A percentile compares a stretch with the other conserved stretches of the same genome.
Evolutionary conservation across 2,888 invertebrate species (phyloP).

Genomic region (Criorhina ranunculi): DNA sequence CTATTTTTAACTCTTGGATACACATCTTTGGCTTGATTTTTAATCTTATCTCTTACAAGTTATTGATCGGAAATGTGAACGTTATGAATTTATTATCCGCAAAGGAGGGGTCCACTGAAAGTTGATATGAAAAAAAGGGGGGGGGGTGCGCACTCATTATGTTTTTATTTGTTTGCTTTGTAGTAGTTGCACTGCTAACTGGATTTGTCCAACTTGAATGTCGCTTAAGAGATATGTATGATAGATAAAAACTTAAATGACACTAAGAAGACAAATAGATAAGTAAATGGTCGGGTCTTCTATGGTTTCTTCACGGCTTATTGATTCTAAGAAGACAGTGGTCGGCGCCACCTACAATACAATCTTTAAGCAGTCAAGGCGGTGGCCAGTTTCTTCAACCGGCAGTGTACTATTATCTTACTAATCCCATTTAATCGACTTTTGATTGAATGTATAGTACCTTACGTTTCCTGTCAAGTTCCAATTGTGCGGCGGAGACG

Average conservation of each 20-base stretch:
- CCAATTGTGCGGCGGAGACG: constrained; percentile 7
- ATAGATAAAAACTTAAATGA: constrained; percentile 62
- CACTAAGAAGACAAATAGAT: constrained; percentile 35
- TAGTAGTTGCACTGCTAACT: constrained; percentile 40
- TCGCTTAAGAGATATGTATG: constrained; percentile 57
- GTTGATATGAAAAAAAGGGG: constrained; percentile 9
- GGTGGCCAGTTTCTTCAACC: constrained; percentile 42
- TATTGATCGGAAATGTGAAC: constrained; percentile 63
- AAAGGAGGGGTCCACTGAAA: background rate
- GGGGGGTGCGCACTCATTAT: constrained; percentile 5
- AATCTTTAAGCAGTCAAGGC: background rate
- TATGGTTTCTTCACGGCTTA: constrained; percentile 60
- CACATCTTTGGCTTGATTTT: constrained; percentile 59
- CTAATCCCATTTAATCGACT: constrained; percentile 68
- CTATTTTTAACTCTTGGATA: constrained; percentile 31
- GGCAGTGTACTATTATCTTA: constrained; percentile 47
- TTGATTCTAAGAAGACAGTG: constrained; percentile 38
- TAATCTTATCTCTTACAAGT: constrained; percentile 59
- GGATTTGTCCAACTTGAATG: constrained; percentile 66
- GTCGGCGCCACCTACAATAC: constrained; percentile 27
- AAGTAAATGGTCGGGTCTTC: constrained; percentile 9
- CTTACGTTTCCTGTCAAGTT: background rate
- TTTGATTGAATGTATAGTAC: constrained; percentile 54
- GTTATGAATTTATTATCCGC: constrained; percentile 64
- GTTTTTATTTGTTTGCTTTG: constrained; percentile 14